These are phyloP conservation scores for Miichthys miiuy DNA, from an alignment of 2,797 vertebrate genomes.

Conservation along the genomic window DNA sequence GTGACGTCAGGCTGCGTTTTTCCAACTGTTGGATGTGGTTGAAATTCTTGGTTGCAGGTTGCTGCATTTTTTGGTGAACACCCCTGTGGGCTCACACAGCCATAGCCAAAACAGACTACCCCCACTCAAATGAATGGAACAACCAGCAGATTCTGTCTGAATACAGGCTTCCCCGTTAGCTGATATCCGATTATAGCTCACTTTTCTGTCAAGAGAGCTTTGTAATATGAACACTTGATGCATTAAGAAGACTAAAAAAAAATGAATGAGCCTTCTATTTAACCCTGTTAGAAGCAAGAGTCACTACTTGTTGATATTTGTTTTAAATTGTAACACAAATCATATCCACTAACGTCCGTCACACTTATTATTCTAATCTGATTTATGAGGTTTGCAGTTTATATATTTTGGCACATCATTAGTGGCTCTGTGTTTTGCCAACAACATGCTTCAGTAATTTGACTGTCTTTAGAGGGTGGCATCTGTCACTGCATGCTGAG, in stretches of 20 bases:
- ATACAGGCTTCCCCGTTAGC: slow-evolving; percentile 25
- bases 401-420: slow-evolving; percentile 57
- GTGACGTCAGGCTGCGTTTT: too few species aligned
- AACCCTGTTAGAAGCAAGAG: not conserved
- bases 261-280: not conserved
- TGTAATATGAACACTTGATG: slow-evolving; percentile 54
- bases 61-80: too few species aligned
- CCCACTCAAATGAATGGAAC: too few species aligned
- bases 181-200: slow-evolving; percentile 50
- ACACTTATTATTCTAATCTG: slow-evolving; percentile 36
- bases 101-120: too few species aligned
- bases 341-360: not conserved
- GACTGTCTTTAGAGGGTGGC: slow-evolving; percentile 61
- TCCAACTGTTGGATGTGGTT: too few species aligned
- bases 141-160: too few species aligned
- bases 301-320: slow-evolving; percentile 3
- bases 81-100: too few species aligned
- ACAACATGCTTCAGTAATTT: slow-evolving; percentile 67
- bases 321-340: slow-evolving; percentile 1
- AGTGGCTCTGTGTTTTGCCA: slow-evolving; percentile 66
- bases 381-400: slow-evolving; percentile 43
- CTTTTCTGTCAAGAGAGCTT: slow-evolving; percentile 38
- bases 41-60: too few species aligned
- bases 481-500: slow-evolving; percentile 66
- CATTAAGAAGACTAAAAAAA: not conserved